A percentile compares a stretch with the other conserved stretches of the same genome.
Evolutionary conservation across 2,797 vertebrate genomes (phyloP).

Genomic region (Astyanax mexicanus): DNA sequence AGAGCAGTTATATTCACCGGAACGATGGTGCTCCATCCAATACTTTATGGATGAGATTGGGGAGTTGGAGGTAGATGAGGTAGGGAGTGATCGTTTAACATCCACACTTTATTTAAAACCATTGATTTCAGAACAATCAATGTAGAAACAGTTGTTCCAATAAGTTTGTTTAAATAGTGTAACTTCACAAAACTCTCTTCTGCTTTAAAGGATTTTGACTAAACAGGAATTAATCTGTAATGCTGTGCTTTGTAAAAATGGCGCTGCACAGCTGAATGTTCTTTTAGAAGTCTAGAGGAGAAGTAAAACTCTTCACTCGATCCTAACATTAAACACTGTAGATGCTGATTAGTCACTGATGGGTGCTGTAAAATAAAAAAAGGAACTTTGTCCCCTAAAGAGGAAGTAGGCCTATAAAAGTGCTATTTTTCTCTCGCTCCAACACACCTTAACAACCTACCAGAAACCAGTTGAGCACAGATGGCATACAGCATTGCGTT

Average conservation of each 20-base stretch:
- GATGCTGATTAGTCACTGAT: background rate
- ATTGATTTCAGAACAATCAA: no score
- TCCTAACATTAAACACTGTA: background rate
- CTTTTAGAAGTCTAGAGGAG: background rate
- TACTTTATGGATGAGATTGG: no score
- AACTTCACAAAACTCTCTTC: background rate
- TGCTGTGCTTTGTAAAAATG: background rate
- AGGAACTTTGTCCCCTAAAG: slow-evolving; percentile 51
- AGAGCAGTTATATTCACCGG: no score
- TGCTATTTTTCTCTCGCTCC: slow-evolving; percentile 45
- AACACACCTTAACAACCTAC: slow-evolving; percentile 4
- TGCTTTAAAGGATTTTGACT: background rate
- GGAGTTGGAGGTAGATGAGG: no score
- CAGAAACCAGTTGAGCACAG: slow-evolving; percentile 1
- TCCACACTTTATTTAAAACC: no score
- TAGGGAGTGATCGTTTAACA: no score
- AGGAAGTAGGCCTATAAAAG: slow-evolving; percentile 61
- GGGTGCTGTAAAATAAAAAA: slow-evolving; percentile 16
- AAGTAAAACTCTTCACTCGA: background rate
- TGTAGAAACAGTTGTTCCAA: no score
- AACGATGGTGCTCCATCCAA: no score
- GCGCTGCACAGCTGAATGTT: background rate
- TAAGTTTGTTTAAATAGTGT: background rate
- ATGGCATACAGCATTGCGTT: background rate
- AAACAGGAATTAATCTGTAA: background rate